A percentile compares a stretch with the other conserved stretches of the same genome.
phyloP scores from a whole-genome alignment of 2,888 invertebrate genomes.

The Patella caerulea region DNA sequence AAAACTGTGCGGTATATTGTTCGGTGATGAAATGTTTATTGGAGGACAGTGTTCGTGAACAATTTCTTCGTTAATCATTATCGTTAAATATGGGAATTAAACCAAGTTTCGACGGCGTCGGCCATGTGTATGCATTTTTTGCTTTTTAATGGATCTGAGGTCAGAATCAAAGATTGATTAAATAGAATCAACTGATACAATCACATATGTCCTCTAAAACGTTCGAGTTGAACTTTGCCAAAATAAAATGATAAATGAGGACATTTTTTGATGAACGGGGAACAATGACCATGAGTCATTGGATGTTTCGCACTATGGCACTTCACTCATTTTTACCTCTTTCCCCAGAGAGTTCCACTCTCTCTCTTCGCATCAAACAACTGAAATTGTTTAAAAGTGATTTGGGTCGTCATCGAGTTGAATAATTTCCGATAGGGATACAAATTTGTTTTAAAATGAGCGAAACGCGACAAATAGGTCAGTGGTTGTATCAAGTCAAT shows the following conservation, averaged over 20 bases:
- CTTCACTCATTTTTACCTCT: not conserved
- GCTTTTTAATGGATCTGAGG: too few species aligned
- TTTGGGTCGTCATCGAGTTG: not conserved
- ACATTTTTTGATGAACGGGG: not conserved
- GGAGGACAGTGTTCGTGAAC: too few species aligned
- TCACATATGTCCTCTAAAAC: not conserved
- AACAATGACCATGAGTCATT: not conserved
- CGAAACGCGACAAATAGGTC: not conserved
- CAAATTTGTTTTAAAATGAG: not conserved
- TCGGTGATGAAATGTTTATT: too few species aligned
- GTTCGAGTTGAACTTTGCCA: not conserved
- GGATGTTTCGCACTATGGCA: not conserved
- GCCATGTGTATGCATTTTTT: too few species aligned
- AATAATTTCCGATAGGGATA: not conserved
- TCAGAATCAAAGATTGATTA: too few species aligned
- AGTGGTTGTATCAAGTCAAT: too few species aligned
- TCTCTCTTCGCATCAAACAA: not conserved
- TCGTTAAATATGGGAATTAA: too few species aligned
- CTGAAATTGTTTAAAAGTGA: conserved; percentile 1
- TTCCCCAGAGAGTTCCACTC: not conserved
- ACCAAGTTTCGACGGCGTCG: too few species aligned
- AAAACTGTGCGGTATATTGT: too few species aligned
- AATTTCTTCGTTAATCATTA: too few species aligned
- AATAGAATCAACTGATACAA: not conserved
- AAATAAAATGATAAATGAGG: conserved; percentile 4